These are phyloP conservation scores for Hestina assimilis DNA, from an alignment of 1,140 invertebrate species.

Conservation along the genomic window DNA sequence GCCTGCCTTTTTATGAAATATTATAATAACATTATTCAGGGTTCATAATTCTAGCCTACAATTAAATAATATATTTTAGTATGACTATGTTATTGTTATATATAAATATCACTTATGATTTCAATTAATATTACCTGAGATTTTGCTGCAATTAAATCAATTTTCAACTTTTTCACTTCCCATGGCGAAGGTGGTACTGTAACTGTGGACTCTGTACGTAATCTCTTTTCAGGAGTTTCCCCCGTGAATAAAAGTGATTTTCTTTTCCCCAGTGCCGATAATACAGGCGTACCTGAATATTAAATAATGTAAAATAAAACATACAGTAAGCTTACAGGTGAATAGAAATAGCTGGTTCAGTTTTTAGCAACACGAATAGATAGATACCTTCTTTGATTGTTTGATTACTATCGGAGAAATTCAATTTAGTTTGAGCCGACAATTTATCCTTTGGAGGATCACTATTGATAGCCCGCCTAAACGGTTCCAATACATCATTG, in stretches of 20 bases:
- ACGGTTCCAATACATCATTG: constrained; percentile 71
- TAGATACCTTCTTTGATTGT: constrained; percentile 69
- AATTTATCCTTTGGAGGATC: constrained; percentile 68
- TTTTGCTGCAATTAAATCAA: constrained; percentile 81
- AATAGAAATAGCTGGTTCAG: background rate
- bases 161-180: constrained; percentile 80
- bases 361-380: background rate
- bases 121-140: constrained; percentile 63
- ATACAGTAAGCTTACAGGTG: background rate
- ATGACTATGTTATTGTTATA: too few relatives aligned
- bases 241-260: constrained; percentile 47
- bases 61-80: too few relatives aligned
- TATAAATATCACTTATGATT: too few relatives aligned
- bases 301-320: constrained; percentile 10
- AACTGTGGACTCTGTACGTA: constrained; percentile 44
- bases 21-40: too few relatives aligned
- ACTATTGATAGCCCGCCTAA: constrained; percentile 69
- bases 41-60: too few relatives aligned
- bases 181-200: constrained; percentile 77
- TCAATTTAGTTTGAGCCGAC: constrained; percentile 61
- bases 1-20: too few relatives aligned
- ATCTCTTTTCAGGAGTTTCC: constrained; percentile 59
- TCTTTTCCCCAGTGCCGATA: constrained; percentile 49
- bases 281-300: constrained; percentile 50
- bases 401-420: constrained; percentile 71